Conservation (phyloP, 2,797 vertebrate genomes). For the Falco novaeseelandiae region DNA sequence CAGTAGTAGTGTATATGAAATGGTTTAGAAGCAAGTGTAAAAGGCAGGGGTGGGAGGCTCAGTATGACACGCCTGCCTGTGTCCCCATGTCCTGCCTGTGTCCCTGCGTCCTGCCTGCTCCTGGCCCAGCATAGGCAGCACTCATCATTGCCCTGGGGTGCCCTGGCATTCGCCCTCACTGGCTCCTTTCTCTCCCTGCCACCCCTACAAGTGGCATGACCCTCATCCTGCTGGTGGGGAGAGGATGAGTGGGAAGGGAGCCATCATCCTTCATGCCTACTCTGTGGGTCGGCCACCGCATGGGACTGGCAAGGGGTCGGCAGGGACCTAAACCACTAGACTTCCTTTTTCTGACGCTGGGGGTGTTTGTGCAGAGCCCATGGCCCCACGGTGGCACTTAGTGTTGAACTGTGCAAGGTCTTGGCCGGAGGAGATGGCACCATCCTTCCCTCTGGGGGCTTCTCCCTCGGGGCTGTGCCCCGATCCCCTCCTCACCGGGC, state of each 20-base stretch:
- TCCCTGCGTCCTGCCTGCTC: background rate
- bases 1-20: constrained; percentile 87
- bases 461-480: background rate
- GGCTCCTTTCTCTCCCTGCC: background rate
- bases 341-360: background rate
- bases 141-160: background rate
- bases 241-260: background rate
- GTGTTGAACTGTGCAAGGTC: background rate
- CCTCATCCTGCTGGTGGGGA: background rate
- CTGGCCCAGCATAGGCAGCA: background rate
- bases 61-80: background rate
- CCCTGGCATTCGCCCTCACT: background rate
- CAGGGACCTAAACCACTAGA: background rate
- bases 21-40: constrained; percentile 69
- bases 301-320: background rate
- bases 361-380: background rate
- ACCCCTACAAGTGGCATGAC: background rate
- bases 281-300: rapidly evolving
- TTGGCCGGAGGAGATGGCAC: background rate
- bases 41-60: background rate
- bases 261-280: background rate
- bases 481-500: background rate
- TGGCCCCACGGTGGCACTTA: rapidly evolving
- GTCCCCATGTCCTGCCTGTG: background rate
- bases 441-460: background rate